These are phyloP conservation scores for Anthophora plumipes DNA, from an alignment of 2,888 invertebrate genomes.

Conservation along the genomic window DNA sequence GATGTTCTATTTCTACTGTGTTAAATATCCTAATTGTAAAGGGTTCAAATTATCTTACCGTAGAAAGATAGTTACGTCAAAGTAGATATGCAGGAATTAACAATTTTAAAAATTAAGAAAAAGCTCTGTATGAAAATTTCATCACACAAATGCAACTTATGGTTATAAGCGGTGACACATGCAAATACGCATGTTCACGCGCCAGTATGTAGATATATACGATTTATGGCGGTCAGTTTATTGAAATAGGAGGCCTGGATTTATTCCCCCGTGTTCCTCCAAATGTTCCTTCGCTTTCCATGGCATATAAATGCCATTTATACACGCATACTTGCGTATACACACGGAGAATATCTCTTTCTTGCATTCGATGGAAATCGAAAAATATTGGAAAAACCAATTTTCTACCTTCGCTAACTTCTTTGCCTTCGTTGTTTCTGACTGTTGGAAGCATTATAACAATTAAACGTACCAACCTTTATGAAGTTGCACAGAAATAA, in stretches of 20 bases:
- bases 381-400: too few species aligned
- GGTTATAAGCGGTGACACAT: slow-evolving; percentile 40
- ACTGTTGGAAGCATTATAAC: too few species aligned
- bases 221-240: slow-evolving; percentile 81
- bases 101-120: too few species aligned
- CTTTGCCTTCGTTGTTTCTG: too few species aligned
- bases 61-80: too few species aligned
- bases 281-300: slow-evolving; percentile 44
- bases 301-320: slow-evolving; percentile 28
- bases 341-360: slow-evolving; percentile 42
- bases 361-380: slow-evolving; percentile 31
- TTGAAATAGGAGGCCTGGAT: slow-evolving; percentile 74
- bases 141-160: slow-evolving; percentile 27
- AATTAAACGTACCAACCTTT: too few species aligned
- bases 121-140: not conserved
- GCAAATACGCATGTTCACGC: slow-evolving; percentile 52
- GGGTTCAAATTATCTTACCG: not conserved
- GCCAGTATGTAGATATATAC: slow-evolving; percentile 49
- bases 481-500: too few species aligned
- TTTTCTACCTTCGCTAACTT: too few species aligned
- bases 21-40: not conserved
- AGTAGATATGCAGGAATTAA: too few species aligned
- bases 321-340: not conserved
- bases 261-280: slow-evolving; percentile 29
- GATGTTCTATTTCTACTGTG: too few species aligned